A percentile compares a stretch with the other conserved stretches of the same genome.
These are phyloP conservation scores for Pseudomyrmex gracilis DNA, from an alignment of 1,140 invertebrate genomes.

Conservation along the genomic window DNA sequence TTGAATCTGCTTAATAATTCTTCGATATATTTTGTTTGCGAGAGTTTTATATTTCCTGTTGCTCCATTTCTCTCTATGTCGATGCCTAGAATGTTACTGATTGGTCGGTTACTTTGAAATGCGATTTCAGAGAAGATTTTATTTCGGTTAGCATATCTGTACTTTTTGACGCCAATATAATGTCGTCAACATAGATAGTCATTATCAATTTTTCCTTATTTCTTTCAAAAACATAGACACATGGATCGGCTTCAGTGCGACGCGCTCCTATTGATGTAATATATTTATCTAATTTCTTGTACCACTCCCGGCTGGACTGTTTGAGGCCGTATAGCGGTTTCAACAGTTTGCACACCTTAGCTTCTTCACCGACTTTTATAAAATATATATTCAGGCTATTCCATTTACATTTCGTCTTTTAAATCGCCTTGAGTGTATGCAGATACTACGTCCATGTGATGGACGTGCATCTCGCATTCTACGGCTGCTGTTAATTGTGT, in stretches of 20 bases:
- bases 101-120: constrained; percentile 3
- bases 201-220: background rate
- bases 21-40: constrained; percentile 19
- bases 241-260: constrained; percentile 2
- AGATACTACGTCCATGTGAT: constrained; percentile 77
- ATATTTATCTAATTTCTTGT: too few relatives aligned
- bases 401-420: constrained; percentile 67
- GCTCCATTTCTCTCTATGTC: background rate
- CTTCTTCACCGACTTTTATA: background rate
- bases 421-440: constrained; percentile 76
- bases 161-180: constrained; percentile 6
- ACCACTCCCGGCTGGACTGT: background rate
- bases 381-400: background rate
- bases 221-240: background rate
- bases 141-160: background rate
- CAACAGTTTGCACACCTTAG: background rate
- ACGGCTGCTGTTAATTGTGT: constrained; percentile 53
- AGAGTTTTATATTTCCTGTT: background rate
- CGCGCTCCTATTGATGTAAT: background rate
- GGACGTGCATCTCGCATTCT: constrained; percentile 61
- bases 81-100: constrained; percentile 13
- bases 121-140: background rate
- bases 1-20: constrained; percentile 39
- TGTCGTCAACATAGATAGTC: constrained; percentile 25
- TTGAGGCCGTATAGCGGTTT: background rate